These are phyloP conservation scores for Panthera leo DNA, from an alignment of 2,113 vertebrate genomes.

Conservation along the genomic window DNA sequence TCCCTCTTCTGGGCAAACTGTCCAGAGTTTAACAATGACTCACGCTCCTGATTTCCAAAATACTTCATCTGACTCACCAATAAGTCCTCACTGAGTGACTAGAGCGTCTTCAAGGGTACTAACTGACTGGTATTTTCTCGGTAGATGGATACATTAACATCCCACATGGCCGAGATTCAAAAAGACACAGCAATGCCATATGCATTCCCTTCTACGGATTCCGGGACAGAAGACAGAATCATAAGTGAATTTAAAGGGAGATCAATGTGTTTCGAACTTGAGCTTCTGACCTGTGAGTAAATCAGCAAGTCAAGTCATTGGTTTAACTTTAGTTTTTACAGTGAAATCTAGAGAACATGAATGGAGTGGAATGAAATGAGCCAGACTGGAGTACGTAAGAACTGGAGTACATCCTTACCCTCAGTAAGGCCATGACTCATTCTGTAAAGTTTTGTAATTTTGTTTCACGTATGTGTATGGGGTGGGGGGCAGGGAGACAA, in stretches of 20 bases:
- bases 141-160: not conserved
- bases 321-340: not conserved
- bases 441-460: not conserved
- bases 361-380: not conserved
- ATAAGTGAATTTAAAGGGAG: not conserved
- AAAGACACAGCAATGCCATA: not conserved
- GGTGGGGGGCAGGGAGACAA: rapidly evolving
- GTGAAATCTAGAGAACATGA: not conserved
- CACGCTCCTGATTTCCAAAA: not conserved
- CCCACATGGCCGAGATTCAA: not conserved
- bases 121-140: not conserved
- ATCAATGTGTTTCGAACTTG: not conserved
- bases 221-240: not conserved
- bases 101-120: not conserved
- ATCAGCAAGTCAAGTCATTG: not conserved
- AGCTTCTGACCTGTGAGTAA: not conserved
- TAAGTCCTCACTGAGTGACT: not conserved
- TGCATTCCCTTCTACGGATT: not conserved
- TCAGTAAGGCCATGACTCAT: not conserved
- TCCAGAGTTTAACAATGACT: not conserved
- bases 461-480: not conserved
- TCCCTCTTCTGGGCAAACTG: not conserved
- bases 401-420: not conserved
- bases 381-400: not conserved
- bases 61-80: not conserved